Evolutionary conservation across 2,888 invertebrate genomes (phyloP), one percentile per base, ranked within the genome.

Genomic region (Noctua janthe): DNA sequence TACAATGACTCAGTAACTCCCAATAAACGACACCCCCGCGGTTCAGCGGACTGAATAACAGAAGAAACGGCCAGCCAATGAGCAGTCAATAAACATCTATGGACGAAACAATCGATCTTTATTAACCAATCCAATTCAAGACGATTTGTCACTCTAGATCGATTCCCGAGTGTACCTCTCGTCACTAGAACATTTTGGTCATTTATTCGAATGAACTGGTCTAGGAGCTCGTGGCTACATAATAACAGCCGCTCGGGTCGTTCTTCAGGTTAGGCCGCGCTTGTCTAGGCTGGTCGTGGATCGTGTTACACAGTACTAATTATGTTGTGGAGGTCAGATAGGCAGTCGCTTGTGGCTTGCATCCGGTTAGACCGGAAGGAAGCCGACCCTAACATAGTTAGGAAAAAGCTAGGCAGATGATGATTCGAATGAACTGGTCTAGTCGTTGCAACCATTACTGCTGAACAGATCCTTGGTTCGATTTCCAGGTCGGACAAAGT

Each of bases 171-270:
- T 88, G 88, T 90, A 89, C 89, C 75, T 89, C 90, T 90, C 89
- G 89, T 90, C 88, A 86, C 76, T 62, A 82, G 86, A 77, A 85
- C 91, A 90, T 92, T 92, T 88, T 87, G 91, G 91, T 88, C 91
- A 87, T 92, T 92, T 90, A 89, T 92, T 88, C 90, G 87, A 90
- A 92, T 23, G 23, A 67, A 59, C n/a, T n/a, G n/a, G 13, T 59
- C n/a, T 11, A 56, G 56, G 17, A 51, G 51, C 51, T 51, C 51
- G 51, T 51, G 51, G 49, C 15, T 49, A 49, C 15, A 49, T 5
- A 15, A 49, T 49, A 51, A 51, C 6, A 51, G 51, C 51, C 51
- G 51, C 51, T 51, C 51, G 51, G 7, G 51, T 51, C 51, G 51
- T 6, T 17, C 5, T 51, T 49, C 13, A 49, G 15, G 15, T 51